These are phyloP conservation scores for Melolontha melolontha DNA, from an alignment of 2,888 invertebrate species.

Conservation along the genomic window DNA sequence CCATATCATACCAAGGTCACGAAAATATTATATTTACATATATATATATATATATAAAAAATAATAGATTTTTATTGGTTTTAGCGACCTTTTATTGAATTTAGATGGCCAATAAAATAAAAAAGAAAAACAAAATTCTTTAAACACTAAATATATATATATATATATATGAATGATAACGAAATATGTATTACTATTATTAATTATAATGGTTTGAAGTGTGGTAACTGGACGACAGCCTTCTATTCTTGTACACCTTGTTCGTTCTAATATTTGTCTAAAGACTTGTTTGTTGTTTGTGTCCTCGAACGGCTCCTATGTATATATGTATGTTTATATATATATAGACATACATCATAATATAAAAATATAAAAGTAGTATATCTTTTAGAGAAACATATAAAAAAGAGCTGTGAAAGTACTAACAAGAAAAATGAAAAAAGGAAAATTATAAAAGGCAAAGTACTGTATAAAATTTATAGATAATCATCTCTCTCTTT, in stretches of 20 bases:
- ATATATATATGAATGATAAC: too few relatives aligned
- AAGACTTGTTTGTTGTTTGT: slow-evolving; percentile 61
- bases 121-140: too few relatives aligned
- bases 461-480: slow-evolving; percentile 35
- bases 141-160: too few relatives aligned
- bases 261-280: slow-evolving; percentile 54
- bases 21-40: too few relatives aligned
- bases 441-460: slow-evolving; percentile 9
- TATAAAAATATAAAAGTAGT: too few relatives aligned
- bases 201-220: slow-evolving; percentile 1
- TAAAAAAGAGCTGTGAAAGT: background rate
- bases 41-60: too few relatives aligned
- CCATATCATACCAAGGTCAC: too few relatives aligned
- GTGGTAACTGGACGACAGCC: slow-evolving; percentile 47
- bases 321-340: slow-evolving; percentile 10
- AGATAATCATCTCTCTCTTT: slow-evolving; percentile 37
- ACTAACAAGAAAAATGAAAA: slow-evolving; percentile 30
- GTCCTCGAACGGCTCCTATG: slow-evolving; percentile 54
- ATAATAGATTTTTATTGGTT: too few relatives aligned
- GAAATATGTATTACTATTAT: too few relatives aligned
- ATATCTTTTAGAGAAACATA: background rate
- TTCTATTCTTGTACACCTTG: slow-evolving; percentile 59
- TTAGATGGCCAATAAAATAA: too few relatives aligned
- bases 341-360: too few relatives aligned
- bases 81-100: too few relatives aligned